Percentiles rank a stretch among this genome's conserved stretches.
Evolutionary conservation across 1,140 invertebrate genomes (phyloP).

Genomic region (Helicoverpa armigera): DNA sequence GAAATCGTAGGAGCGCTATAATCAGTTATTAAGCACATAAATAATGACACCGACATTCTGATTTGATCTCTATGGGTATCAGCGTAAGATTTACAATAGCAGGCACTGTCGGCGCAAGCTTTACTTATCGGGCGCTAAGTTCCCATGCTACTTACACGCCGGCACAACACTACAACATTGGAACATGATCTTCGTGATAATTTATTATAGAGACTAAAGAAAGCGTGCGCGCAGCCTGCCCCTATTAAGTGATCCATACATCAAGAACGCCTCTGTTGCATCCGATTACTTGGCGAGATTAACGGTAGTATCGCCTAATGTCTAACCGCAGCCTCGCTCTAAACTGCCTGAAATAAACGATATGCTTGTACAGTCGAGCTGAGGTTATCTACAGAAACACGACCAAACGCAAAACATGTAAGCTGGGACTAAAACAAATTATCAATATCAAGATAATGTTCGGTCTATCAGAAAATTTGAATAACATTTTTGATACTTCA

Average conservation of each 20-base stretch:
- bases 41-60: not conserved
- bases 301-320: slow-evolving; percentile 61
- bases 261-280: slow-evolving; percentile 63
- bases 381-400: slow-evolving; percentile 22
- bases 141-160: slow-evolving; percentile 69
- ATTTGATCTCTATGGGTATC: slow-evolving; percentile 16
- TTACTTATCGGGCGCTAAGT: slow-evolving; percentile 51
- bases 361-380: slow-evolving; percentile 11
- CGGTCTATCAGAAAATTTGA: slow-evolving; percentile 23
- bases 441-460: slow-evolving; percentile 34
- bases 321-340: slow-evolving; percentile 48
- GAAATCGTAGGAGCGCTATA: slow-evolving; percentile 5
- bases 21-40: slow-evolving; percentile 7
- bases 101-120: not conserved
- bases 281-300: slow-evolving; percentile 63
- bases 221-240: slow-evolving; percentile 71
- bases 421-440: slow-evolving; percentile 17
- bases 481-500: slow-evolving; percentile 46
- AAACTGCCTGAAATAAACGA: slow-evolving; percentile 28
- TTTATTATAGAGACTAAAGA: slow-evolving; percentile 76
- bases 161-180: slow-evolving; percentile 65
- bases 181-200: slow-evolving; percentile 83
- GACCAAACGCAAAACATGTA: slow-evolving; percentile 13
- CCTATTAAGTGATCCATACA: slow-evolving; percentile 71
- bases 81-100: slow-evolving; percentile 28